Conservation (phyloP, 2,888 invertebrate genomes). For the Hydrotaea cyrtoneurina region DNA sequence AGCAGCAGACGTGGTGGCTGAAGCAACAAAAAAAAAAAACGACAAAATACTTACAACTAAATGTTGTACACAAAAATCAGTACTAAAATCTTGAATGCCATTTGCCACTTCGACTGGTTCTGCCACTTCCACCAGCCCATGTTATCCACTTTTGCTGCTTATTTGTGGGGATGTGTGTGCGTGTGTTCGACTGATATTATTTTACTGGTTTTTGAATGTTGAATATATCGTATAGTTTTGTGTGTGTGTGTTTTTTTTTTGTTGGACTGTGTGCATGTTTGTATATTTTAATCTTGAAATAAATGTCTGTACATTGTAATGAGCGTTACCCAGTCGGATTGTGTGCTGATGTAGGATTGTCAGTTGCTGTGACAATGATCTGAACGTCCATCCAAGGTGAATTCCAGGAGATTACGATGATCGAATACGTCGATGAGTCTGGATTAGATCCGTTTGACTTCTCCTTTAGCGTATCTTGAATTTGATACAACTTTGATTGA, state of each 20-base stretch:
- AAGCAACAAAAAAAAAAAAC: not conserved
- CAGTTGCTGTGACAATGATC: too few species aligned
- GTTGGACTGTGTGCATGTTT: not conserved
- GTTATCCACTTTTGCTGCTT: not conserved
- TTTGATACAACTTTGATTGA: too few species aligned
- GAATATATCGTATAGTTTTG: not conserved
- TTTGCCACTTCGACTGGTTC: not conserved
- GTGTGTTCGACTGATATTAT: conserved; percentile 21
- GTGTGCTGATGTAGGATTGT: not conserved
- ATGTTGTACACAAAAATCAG: conserved; percentile 17
- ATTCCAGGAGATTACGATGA: too few species aligned
- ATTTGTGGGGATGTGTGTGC: not conserved
- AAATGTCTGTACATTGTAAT: conserved; percentile 40
- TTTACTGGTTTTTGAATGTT: conserved; percentile 38
- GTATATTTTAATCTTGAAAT: conserved; percentile 29
- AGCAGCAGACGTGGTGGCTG: conserved; percentile 3
- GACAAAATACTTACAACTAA: conserved; percentile 11
- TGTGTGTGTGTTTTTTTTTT: not conserved
- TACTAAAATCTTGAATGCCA: conserved; percentile 10
- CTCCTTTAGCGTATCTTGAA: too few species aligned
- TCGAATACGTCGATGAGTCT: too few species aligned
- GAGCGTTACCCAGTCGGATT: not conserved
- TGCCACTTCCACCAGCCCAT: not conserved
- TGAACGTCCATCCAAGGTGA: too few species aligned
- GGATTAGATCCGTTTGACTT: too few species aligned